Evolutionary conservation across 2,888 invertebrate genomes (phyloP).

Genomic region (Cylloceria caligata): DNA sequence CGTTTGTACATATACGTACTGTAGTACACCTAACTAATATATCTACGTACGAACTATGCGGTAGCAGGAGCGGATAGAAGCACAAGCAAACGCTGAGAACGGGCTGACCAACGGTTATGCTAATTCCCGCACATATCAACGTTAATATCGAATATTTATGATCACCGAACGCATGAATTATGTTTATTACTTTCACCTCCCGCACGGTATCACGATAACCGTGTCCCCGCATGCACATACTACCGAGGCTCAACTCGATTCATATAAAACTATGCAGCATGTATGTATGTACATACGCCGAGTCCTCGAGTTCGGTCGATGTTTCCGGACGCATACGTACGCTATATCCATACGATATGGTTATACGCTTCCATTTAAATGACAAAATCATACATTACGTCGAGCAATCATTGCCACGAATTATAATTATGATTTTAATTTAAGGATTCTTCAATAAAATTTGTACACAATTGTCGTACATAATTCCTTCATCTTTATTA

Average conservation of each 20-base stretch:
- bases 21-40: conserved; percentile 33
- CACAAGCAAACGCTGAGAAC: conserved; percentile 64
- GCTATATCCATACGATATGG: neutral
- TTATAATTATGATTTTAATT: neutral
- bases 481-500: neutral
- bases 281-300: neutral
- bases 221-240: conserved; percentile 70
- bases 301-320: conserved; percentile 4
- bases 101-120: conserved; percentile 80
- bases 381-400: neutral
- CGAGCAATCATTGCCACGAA: neutral
- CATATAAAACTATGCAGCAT: conserved; percentile 4
- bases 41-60: conserved; percentile 58
- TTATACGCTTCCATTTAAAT: neutral
- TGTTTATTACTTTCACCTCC: conserved; percentile 82
- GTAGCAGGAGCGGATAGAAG: conserved; percentile 60
- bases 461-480: neutral
- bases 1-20: conserved; percentile 9
- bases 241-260: conserved; percentile 4
- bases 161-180: conserved; percentile 82
- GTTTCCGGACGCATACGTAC: neutral
- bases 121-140: conserved; percentile 82
- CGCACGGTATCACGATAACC: conserved; percentile 78
- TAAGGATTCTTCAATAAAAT: neutral
- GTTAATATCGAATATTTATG: conserved; percentile 84